Conservation (phyloP, 64 coral and sea anemone genomes). For the Montipora efflorescens region DNA sequence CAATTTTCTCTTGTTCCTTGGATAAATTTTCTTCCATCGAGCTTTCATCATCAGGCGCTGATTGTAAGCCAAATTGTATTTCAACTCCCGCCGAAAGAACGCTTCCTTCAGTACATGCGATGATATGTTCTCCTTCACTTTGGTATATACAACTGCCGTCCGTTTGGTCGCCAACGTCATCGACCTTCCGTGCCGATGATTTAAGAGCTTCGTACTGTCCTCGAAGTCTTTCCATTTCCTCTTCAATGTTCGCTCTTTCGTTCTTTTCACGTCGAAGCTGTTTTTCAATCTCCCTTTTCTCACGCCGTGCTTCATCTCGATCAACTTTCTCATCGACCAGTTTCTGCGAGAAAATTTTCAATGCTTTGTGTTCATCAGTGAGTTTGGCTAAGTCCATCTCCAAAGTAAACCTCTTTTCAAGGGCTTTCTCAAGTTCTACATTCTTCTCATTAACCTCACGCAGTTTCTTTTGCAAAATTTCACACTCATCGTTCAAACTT, state of each 20-base stretch:
- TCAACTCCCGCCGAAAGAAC: constrained; percentile 24
- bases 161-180: background rate
- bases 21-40: background rate
- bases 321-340: constrained; percentile 45
- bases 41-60: constrained; percentile 10
- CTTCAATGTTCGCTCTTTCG: constrained; percentile 24
- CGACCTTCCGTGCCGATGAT: background rate
- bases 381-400: constrained; percentile 21
- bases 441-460: constrained; percentile 19
- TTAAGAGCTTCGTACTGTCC: background rate
- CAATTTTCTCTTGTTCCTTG: constrained; percentile 14
- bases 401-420: constrained; percentile 38
- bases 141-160: background rate
- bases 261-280: constrained; percentile 1
- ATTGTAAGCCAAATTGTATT: background rate
- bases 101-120: background rate
- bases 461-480: constrained; percentile 62
- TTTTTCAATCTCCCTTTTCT: constrained; percentile 16
- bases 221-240: background rate
- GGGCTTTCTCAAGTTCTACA: constrained; percentile 40
- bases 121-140: background rate
- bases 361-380: constrained; percentile 1
- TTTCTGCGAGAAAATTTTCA: constrained; percentile 21
- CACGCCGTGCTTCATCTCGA: background rate
- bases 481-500: constrained; percentile 58